A percentile compares a stretch with the other conserved stretches of the same genome.
phyloP scores from a whole-genome alignment of 1,140 invertebrate genomes.

The Diachasma alloeum region DNA sequence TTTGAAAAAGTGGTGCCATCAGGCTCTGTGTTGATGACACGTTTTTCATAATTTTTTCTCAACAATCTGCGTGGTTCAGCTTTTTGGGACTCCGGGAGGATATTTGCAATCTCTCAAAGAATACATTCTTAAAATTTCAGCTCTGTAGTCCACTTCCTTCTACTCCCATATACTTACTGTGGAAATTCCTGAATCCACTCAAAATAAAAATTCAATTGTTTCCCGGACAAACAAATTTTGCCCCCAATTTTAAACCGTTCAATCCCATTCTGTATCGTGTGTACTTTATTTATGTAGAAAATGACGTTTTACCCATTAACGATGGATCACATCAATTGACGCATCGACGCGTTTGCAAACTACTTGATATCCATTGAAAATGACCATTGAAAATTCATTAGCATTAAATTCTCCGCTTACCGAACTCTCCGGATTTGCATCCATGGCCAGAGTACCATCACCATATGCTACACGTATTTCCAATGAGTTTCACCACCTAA shows the following conservation, averaged over 20 bases:
- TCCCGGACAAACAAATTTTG: background rate
- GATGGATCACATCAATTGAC: conserved; percentile 14
- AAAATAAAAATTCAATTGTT: too few species aligned
- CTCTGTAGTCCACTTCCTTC: too few species aligned
- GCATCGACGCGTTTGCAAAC: conserved; percentile 21
- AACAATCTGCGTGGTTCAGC: too few species aligned
- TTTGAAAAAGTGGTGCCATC: too few species aligned
- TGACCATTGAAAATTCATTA: conserved; percentile 26
- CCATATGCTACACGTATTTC: background rate
- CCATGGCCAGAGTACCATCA: background rate
- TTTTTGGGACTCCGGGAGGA: too few species aligned
- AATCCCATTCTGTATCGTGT: background rate
- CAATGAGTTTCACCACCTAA: background rate
- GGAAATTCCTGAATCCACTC: too few species aligned
- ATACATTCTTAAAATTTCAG: too few species aligned
- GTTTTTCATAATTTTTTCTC: too few species aligned
- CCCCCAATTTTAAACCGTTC: background rate
- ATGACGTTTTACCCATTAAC: background rate
- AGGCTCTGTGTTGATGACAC: too few species aligned
- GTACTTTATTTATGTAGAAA: background rate
- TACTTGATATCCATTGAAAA: conserved; percentile 17
- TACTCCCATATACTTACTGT: too few species aligned
- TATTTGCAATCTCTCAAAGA: too few species aligned
- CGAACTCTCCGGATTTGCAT: conserved; percentile 12
- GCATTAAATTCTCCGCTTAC: conserved; percentile 16